Base-by-base conservation (phyloP, 2,888 invertebrate genomes). In the Sminthurides aquaticus region DNA sequence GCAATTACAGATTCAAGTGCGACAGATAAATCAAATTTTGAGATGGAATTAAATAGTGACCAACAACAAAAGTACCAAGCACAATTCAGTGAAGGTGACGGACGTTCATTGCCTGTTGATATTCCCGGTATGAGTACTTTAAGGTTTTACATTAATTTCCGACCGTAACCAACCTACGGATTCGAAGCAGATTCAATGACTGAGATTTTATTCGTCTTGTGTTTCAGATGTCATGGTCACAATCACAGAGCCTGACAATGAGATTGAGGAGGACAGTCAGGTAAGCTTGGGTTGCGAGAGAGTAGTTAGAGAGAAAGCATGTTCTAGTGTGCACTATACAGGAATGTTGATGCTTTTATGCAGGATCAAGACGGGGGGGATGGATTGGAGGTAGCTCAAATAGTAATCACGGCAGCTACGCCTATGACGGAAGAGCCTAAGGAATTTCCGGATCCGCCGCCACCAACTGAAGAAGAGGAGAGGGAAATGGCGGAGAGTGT, bases 361-460 rank as follows among this genome's bases (percentile, higher is more conserved):
- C n/a, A 59, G 25, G 29, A n/a, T 15, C 15, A 59, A 55, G 67
- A 67, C 82, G 84, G 73, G 85, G 86, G 73, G 82, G 71, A 71
- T 28, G 88, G 88, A 74, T 83, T 91, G 70, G 90, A 89, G 69
- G 90, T 90, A 75, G 91, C 90, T 61, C 89, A 91, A 79, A 93
- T 94, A 75, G 91, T 92, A 66, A 92, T 94, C 79, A 94, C 93
- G 57, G 92, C 92, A 62, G 93, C 94, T 71, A 94, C 94, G 54
- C 94, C 94, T 55, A 91, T 91, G 89, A 82, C 87, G 76, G 93
- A 94, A 80, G 90, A 91, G 77, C 84, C 89, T 49, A 90, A 90
- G 55, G 65, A 72, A 15, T 73, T 74, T 43, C 70, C 71, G 57
- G 60, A 25, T 1, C 52, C 27, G 29, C 52, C 24, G 11, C 49